These are phyloP conservation scores for Homarus americanus DNA, from an alignment of 1,140 invertebrate species.

Conservation along the genomic window DNA sequence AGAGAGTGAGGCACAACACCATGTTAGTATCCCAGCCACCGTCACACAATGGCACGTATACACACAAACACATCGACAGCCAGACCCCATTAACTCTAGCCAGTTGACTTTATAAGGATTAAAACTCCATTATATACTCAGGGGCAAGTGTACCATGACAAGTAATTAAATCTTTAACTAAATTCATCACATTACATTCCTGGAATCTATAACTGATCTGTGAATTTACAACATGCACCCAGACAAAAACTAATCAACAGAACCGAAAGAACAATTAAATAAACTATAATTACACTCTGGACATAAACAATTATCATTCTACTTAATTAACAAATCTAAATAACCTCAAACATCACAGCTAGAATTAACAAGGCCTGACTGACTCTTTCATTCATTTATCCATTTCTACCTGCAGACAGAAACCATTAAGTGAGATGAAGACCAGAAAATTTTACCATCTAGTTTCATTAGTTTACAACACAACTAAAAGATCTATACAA, in stretches of 20 bases:
- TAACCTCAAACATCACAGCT: no score
- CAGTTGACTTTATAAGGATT: background rate
- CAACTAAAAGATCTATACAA: background rate
- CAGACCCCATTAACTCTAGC: background rate
- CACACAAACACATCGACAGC: constrained; percentile 5
- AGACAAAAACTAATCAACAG: no score
- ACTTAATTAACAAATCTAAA: no score
- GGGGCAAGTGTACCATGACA: no score
- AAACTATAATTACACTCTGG: no score
- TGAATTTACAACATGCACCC: no score
- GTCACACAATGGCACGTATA: background rate
- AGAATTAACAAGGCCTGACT: background rate
- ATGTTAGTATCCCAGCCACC: constrained; percentile 33
- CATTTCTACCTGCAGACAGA: background rate
- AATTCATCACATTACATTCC: no score
- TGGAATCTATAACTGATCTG: no score
- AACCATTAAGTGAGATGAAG: background rate
- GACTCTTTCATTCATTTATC: background rate
- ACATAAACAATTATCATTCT: no score
- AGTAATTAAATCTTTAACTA: no score
- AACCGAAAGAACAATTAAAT: no score
- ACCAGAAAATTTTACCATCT: background rate
- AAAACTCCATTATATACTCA: background rate
- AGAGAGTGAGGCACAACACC: constrained; percentile 55
- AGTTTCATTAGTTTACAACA: background rate